Evolutionary conservation across 2,797 vertebrate species (phyloP).

Genomic region (Champsocephalus esox): DNA sequence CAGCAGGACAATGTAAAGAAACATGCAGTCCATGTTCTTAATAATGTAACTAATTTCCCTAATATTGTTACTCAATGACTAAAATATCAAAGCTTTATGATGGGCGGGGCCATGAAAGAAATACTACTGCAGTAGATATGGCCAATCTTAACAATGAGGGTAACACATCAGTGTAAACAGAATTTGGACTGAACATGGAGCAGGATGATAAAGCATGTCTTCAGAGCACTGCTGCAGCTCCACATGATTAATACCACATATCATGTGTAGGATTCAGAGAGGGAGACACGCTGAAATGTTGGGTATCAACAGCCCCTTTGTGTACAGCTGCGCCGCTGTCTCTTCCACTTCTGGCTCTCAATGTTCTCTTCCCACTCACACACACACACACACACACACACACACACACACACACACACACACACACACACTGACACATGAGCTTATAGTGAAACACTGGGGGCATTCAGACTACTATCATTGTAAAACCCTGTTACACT

Average conservation of each 20-base stretch:
- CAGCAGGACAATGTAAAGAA: not conserved
- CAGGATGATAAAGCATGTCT: slow-evolving; percentile 46
- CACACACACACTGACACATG: slow-evolving; percentile 36
- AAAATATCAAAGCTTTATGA: not conserved
- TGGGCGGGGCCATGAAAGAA: not conserved
- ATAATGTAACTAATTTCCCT: not conserved
- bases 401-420: slow-evolving; percentile 18
- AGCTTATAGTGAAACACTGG: slow-evolving; percentile 66
- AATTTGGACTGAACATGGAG: slow-evolving; percentile 12
- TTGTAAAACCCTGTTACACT: slow-evolving; percentile 19
- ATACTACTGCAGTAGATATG: not conserved
- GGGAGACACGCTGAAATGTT: slow-evolving; percentile 44
- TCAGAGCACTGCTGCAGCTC: slow-evolving; percentile 60
- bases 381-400: slow-evolving; percentile 10
- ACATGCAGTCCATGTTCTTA: not conserved
- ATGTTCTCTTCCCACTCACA: slow-evolving; percentile 57
- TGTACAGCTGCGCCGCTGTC: slow-evolving; percentile 75
- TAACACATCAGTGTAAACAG: slow-evolving; percentile 5
- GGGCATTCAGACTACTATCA: slow-evolving; percentile 50
- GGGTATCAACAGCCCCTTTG: slow-evolving; percentile 77
- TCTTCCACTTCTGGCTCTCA: slow-evolving; percentile 51
- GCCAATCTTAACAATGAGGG: not conserved
- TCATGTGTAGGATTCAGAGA: slow-evolving; percentile 55
- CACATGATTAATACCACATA: slow-evolving; percentile 45
- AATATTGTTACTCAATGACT: not conserved